These are phyloP conservation scores for Ailuropoda melanoleuca DNA, from an alignment of 2,113 vertebrate genomes.

Conservation along the genomic window DNA sequence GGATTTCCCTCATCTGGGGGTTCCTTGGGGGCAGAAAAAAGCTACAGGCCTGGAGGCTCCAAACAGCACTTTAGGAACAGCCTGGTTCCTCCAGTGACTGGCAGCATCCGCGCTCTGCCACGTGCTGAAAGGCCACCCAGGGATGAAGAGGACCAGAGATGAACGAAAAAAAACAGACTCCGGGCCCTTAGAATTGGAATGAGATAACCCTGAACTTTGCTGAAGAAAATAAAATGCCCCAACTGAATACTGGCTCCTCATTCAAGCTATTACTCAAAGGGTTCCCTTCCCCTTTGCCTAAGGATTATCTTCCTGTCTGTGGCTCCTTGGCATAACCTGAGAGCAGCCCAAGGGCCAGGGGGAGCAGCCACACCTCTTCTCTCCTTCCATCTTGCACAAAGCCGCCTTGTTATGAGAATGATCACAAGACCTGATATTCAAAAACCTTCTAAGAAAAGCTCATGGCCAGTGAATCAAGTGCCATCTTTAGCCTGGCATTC, in stretches of 20 bases:
- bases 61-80: background rate
- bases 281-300: background rate
- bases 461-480: background rate
- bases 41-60: background rate
- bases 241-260: background rate
- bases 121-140: accelerated
- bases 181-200: background rate
- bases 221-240: background rate
- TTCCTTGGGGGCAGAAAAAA: background rate
- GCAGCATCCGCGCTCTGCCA: background rate
- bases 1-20: background rate
- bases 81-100: background rate
- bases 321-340: background rate
- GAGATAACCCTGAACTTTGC: background rate
- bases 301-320: background rate
- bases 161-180: background rate
- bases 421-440: background rate
- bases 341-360: background rate
- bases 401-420: background rate
- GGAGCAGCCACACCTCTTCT: background rate
- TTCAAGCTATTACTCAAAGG: background rate
- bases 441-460: background rate
- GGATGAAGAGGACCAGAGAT: accelerated
- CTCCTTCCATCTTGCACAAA: background rate
- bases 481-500: background rate